Conservation (phyloP, 2,888 invertebrate genomes). For the Slavum lentiscoides region DNA sequence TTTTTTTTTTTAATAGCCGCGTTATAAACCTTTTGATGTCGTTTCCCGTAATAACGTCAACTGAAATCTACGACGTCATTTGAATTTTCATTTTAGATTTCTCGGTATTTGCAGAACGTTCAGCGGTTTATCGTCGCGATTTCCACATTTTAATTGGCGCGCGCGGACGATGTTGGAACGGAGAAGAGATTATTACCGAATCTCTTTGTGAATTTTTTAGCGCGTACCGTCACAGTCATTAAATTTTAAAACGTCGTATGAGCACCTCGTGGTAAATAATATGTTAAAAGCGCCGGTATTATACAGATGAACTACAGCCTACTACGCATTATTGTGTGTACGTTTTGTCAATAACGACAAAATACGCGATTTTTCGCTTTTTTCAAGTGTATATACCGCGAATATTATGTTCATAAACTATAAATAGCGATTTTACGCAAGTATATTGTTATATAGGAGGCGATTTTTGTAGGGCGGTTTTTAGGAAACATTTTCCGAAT, state of each 20-base stretch:
- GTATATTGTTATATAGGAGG: no score
- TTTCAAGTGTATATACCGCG: no score
- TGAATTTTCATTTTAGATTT: no score
- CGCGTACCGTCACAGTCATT: neutral
- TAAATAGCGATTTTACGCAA: no score
- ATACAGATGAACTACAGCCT: no score
- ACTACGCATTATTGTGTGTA: neutral
- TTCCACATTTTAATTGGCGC: neutral
- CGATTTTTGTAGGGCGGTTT: no score
- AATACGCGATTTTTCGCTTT: neutral
- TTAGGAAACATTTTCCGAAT: no score
- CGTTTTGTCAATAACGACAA: no score
- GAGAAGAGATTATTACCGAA: neutral
- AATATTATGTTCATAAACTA: no score
- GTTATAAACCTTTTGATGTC: neutral
- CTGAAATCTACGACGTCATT: no score
- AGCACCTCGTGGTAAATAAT: neutral
- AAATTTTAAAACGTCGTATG: neutral
- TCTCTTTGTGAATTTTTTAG: constrained; percentile 30
- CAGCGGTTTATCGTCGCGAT: neutral
- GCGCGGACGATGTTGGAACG: neutral
- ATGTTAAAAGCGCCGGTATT: constrained; percentile 4
- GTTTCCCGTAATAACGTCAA: neutral
- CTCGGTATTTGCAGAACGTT: no score
- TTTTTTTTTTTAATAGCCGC: no score